A percentile compares a stretch with the other conserved stretches of the same genome.
These are phyloP conservation scores for Thermophis baileyi DNA, from an alignment of 2,113 vertebrate species.

Conservation along the genomic window DNA sequence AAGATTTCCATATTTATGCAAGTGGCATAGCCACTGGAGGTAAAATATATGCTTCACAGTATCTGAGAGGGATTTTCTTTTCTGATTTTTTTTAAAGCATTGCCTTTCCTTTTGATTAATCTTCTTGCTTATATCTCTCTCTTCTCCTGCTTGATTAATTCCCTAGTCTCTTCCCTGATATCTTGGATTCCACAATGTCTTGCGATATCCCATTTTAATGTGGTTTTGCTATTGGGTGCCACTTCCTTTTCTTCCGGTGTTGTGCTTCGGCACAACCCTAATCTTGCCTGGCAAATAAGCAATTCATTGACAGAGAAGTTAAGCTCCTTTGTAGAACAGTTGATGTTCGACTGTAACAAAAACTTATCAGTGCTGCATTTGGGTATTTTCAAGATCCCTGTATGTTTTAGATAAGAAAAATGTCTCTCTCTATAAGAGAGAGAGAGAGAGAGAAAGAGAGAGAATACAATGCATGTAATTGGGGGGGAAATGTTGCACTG, in stretches of 20 bases:
- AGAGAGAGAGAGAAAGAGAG: neutral
- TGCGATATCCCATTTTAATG: neutral
- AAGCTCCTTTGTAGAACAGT: neutral
- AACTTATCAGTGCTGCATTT: neutral
- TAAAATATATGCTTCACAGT: neutral
- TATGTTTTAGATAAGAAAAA: neutral
- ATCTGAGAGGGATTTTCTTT: neutral
- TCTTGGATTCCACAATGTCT: neutral
- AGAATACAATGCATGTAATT: neutral
- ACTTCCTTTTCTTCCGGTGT: neutral
- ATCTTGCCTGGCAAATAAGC: neutral
- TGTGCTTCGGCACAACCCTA: neutral
- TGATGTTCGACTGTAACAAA: neutral
- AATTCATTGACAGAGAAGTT: neutral
- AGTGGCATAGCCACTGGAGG: neutral
- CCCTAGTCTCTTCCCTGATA: neutral
- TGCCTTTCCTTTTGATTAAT: slow-evolving; percentile 4
- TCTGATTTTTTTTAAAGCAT: neutral
- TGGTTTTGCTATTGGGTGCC: neutral
- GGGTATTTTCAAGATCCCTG: too few relatives aligned
- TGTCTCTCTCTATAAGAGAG: neutral
- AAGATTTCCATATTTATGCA: neutral
- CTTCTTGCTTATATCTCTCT: neutral
- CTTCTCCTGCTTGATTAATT: neutral
- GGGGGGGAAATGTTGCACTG: neutral